Conservation (phyloP, 2,797 vertebrate genomes). For the Phrynocephalus guinanensis region DNA sequence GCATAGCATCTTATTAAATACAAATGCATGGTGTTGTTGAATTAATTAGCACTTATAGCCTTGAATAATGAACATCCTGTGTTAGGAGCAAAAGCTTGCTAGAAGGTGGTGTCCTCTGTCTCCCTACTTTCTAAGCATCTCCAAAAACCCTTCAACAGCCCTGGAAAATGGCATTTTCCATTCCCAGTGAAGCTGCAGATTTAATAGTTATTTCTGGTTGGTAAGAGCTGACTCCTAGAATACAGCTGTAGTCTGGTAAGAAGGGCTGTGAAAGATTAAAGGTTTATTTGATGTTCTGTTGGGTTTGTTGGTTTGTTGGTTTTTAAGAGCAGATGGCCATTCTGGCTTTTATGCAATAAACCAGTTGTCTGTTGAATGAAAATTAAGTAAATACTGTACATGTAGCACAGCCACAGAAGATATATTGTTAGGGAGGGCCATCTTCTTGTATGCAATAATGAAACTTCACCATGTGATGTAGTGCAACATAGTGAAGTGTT, state of each 20-base stretch:
- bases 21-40: slow-evolving; percentile 50
- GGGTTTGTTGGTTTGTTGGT: not conserved
- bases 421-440: not conserved
- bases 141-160: slow-evolving; percentile 40
- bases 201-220: slow-evolving; percentile 27
- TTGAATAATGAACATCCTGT: slow-evolving; percentile 13
- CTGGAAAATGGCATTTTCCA: slow-evolving; percentile 35
- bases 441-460: not conserved
- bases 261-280: not conserved
- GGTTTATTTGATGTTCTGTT: not conserved
- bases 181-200: slow-evolving; percentile 44
- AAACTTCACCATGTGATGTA: not conserved
- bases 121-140: slow-evolving; percentile 36
- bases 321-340: not conserved
- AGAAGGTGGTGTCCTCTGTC: slow-evolving; percentile 13
- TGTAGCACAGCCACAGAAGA: not conserved
- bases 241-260: not conserved
- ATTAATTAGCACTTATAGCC: slow-evolving; percentile 64
- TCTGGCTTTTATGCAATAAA: not conserved
- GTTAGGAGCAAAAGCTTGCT: slow-evolving; percentile 44
- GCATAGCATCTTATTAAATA: slow-evolving; percentile 57
- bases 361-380: not conserved
- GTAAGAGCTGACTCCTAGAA: slow-evolving; percentile 2
- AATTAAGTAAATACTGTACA: not conserved
- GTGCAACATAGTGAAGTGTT: not conserved